These are phyloP conservation scores for Pseudomyrmex flavicornis DNA, from an alignment of 1,140 invertebrate genomes.

Conservation along the genomic window DNA sequence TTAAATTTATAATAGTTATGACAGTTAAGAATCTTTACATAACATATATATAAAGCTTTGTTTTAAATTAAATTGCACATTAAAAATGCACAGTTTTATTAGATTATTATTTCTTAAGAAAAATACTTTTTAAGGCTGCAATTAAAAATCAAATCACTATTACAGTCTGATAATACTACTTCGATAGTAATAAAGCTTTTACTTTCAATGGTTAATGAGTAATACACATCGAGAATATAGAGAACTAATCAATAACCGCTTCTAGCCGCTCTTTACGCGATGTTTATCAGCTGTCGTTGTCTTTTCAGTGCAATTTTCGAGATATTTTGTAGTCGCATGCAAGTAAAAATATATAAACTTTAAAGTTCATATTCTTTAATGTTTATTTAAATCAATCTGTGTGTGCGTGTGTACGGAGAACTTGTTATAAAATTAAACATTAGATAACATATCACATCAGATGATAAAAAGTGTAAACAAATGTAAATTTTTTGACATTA, in stretches of 20 bases:
- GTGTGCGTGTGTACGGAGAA: no score
- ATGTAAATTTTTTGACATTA: no score
- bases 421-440: not conserved
- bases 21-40: not conserved
- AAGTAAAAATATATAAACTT: no score
- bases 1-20: no score
- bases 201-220: conserved; percentile 75
- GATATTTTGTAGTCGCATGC: conserved; percentile 3
- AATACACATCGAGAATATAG: conserved; percentile 70
- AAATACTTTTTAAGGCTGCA: not conserved
- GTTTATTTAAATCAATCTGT: not conserved
- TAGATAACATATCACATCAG: not conserved
- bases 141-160: not conserved
- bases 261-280: conserved; percentile 41
- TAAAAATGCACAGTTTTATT: not conserved
- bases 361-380: not conserved
- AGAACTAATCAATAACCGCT: conserved; percentile 71
- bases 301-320: conserved; percentile 36
- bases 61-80: not conserved
- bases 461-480: not conserved
- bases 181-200: conserved; percentile 64
- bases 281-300: conserved; percentile 50
- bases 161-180: not conserved
- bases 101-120: conserved; percentile 12
- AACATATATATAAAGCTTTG: no score